phyloP scores from a whole-genome alignment of 2,797 vertebrate genomes.

The Numenius phaeopus region DNA sequence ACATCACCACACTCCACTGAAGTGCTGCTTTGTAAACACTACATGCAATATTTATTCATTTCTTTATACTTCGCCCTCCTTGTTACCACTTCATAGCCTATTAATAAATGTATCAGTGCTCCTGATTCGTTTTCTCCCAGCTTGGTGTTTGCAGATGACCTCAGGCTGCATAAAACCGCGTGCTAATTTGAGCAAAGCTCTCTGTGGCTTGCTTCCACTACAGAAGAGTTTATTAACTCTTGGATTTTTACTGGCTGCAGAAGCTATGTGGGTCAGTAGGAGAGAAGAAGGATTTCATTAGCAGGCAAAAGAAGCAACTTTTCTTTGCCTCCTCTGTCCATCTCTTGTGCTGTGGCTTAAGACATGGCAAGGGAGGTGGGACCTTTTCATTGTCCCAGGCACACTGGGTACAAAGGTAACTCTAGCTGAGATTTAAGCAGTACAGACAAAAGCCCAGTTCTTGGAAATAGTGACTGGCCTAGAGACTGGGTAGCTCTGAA shows the following conservation, averaged over 20 bases:
- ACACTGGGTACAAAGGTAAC: neutral
- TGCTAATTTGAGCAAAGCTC: conserved; percentile 41
- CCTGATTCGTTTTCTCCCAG: neutral
- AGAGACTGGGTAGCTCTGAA: neutral
- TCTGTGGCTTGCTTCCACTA: conserved; percentile 17
- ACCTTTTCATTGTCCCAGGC: neutral
- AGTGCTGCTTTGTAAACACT: conserved; percentile 43
- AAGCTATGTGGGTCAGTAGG: neutral
- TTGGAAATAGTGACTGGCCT: neutral
- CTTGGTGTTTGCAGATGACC: conserved; percentile 36
- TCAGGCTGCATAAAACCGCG: neutral
- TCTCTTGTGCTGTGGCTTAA: neutral
- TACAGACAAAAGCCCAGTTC: neutral
- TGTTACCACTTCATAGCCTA: conserved; percentile 52
- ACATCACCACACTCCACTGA: neutral
- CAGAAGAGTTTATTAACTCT: neutral
- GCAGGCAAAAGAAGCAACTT: neutral
- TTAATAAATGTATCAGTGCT: conserved; percentile 54
- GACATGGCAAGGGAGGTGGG: neutral
- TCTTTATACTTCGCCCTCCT: conserved; percentile 47
- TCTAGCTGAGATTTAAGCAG: neutral
- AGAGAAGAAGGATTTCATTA: neutral
- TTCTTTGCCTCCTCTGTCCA: neutral
- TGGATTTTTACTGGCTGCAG: neutral
- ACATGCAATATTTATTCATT: conserved; percentile 74